Evolutionary conservation across 2,113 vertebrate genomes (phyloP), one percentile per base, ranked within the genome.

Genomic region (Patagioenas fasciata): DNA sequence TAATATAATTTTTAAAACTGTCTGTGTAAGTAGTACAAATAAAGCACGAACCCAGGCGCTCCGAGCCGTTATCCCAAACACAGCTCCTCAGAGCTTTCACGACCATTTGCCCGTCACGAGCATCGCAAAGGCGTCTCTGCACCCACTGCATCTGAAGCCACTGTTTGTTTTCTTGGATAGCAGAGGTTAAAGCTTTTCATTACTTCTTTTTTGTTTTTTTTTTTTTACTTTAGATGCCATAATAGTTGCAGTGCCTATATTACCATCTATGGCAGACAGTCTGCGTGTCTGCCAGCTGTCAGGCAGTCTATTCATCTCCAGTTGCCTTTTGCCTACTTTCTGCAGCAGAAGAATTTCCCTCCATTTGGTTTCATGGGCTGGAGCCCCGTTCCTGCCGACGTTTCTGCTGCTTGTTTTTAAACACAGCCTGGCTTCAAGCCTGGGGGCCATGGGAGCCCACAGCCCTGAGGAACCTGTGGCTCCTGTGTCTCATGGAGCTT

Each of bases 311-410:
- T 97, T 96, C 94, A 96, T 96, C 93, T 95, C 89, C 86, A 91
- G 93, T 95, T 96, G 94, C 96, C 96, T 97, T 97, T 97, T 94
- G 95, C 96, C 96, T 97, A 95, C 94, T 92, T 95, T 96, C 87
- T 93, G 70, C 65, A 87, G 89, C 91, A 89, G 80, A 38, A 95
- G 89, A 96, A 97, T 93, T 95, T 93, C 93, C 72, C 89, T 87
- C 38, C 65, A 81, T 57, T 92, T 26, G 83, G 89, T 81, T 96
- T 91, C 69, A 44, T 89, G 61, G 15, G 77, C 91, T 81, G 28
- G 15, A 94, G 56, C 61, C 42, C 72, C 50, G 80, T 10, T 93
- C 65, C 80, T 83, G 80, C 31, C 0, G 15, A 74, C 0, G 10
- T 42, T 89, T 51, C 81, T 72, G 67, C 54, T 60, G 79, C 71